These are phyloP conservation scores for Siniperca obscura DNA, from an alignment of 2,797 vertebrate species.

Conservation along the genomic window DNA sequence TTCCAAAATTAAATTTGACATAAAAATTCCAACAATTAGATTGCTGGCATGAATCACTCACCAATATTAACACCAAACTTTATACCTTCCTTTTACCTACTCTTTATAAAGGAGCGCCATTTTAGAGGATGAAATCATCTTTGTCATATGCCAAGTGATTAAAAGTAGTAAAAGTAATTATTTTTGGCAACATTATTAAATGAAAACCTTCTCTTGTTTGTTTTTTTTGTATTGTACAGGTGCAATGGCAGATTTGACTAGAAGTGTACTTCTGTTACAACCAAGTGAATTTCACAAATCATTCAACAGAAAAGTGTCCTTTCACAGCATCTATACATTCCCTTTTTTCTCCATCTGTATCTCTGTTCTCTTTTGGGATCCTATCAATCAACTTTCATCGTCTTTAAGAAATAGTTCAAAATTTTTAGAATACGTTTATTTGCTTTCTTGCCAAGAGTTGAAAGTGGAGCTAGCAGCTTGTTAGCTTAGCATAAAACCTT, in stretches of 20 bases:
- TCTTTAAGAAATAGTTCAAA: background rate
- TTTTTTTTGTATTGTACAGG: constrained; percentile 19
- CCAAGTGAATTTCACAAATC: constrained; percentile 32
- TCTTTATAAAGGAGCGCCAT: constrained; percentile 11
- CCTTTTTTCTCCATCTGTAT: constrained; percentile 21
- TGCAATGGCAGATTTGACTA: constrained; percentile 12
- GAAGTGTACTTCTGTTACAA: constrained; percentile 38
- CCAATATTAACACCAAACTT: background rate
- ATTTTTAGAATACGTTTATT: constrained; percentile 9
- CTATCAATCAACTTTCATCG: background rate
- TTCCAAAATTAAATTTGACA: constrained; percentile 25
- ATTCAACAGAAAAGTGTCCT: constrained; percentile 44
- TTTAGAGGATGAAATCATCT: background rate
- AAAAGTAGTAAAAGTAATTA: background rate
- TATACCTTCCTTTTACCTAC: background rate
- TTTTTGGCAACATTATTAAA: constrained; percentile 32
- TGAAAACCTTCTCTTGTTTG: constrained; percentile 26
- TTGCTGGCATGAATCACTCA: constrained; percentile 1
- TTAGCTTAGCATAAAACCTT: constrained; percentile 14
- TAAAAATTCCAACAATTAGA: constrained; percentile 5
- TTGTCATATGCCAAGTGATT: background rate
- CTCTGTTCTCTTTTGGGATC: constrained; percentile 9
- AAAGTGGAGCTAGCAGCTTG: background rate
- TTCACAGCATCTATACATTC: constrained; percentile 58
- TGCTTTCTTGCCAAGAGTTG: background rate